Percentiles rank a stretch among this genome's conserved stretches.
Evolutionary conservation across 2,113 vertebrate species (phyloP).

Genomic region (Poecilia latipinna): DNA sequence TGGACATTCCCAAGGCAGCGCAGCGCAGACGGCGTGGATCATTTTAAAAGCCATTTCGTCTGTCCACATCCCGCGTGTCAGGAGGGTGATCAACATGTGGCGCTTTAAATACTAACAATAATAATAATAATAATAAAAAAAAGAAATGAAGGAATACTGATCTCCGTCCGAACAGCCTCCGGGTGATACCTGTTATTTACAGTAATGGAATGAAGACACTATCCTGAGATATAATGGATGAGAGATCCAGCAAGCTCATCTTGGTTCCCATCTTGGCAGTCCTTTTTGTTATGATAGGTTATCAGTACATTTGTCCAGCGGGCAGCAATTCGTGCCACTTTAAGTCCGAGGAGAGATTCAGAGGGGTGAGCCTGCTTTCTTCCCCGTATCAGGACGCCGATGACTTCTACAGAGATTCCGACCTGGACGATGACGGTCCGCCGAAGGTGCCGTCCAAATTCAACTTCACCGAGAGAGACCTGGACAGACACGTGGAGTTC

Average conservation of each 20-base stretch:
- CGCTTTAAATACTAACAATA: conserved; percentile 29
- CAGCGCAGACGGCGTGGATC: conserved; percentile 30
- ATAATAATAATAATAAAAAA: conserved; percentile 2
- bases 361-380: conserved; percentile 75
- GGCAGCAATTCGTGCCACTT: conserved; percentile 82
- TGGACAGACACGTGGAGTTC: conserved; percentile 89
- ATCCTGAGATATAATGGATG: conserved; percentile 87
- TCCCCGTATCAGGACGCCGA: conserved; percentile 69
- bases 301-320: conserved; percentile 91
- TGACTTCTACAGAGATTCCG: conserved; percentile 80
- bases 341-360: conserved; percentile 74
- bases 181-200: conserved; percentile 64
- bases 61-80: conserved; percentile 4
- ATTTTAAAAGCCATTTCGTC: conserved; percentile 2
- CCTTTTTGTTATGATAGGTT: conserved; percentile 92
- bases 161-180: conserved; percentile 42
- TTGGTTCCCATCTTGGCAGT: conserved; percentile 90
- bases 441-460: conserved; percentile 80
- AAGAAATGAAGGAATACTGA: conserved; percentile 53
- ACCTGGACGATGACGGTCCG: conserved; percentile 82
- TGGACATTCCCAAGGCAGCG: conserved; percentile 23
- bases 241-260: conserved; percentile 92
- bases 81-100: conserved; percentile 65
- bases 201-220: conserved; percentile 74
- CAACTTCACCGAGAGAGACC: conserved; percentile 89